phyloP scores from a whole-genome alignment of 2,797 vertebrate genomes.

The Leptodactylus fallax region DNA sequence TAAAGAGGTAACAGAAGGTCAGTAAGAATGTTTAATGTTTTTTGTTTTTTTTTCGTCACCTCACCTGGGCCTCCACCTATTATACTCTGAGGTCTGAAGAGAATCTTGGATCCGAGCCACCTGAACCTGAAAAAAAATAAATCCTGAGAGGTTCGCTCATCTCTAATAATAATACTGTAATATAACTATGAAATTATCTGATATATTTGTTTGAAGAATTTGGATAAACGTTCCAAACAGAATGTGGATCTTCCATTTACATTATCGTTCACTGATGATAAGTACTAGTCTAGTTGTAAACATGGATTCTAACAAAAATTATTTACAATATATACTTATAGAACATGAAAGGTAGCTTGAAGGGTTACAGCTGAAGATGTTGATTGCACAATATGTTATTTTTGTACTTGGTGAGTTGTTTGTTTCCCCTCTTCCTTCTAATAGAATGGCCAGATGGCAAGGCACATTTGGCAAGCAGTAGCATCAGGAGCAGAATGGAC shows the following conservation, averaged over 20 bases:
- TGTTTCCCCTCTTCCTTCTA: conserved; percentile 31
- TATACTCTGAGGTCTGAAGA: no score
- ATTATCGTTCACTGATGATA: neutral
- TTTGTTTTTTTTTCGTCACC: no score
- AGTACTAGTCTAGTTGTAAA: neutral
- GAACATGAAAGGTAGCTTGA: neutral
- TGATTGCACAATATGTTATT: conserved; percentile 55
- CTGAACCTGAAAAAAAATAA: no score
- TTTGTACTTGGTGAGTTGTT: conserved; percentile 43
- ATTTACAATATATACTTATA: neutral
- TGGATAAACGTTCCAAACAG: neutral
- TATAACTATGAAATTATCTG: no score
- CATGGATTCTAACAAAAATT: neutral
- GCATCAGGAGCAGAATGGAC: conserved; percentile 48
- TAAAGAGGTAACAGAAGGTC: no score
- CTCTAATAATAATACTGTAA: no score
- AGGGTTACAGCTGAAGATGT: conserved; percentile 16
- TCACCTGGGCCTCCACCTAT: no score
- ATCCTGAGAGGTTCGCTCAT: no score
- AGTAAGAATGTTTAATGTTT: no score
- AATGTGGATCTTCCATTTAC: neutral
- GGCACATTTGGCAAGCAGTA: conserved; percentile 55
- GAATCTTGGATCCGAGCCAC: no score
- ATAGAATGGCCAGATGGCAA: conserved; percentile 59
- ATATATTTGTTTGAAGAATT: no score